These are phyloP conservation scores for Euzophera pinguis DNA, from an alignment of 2,888 invertebrate species.

Conservation along the genomic window DNA sequence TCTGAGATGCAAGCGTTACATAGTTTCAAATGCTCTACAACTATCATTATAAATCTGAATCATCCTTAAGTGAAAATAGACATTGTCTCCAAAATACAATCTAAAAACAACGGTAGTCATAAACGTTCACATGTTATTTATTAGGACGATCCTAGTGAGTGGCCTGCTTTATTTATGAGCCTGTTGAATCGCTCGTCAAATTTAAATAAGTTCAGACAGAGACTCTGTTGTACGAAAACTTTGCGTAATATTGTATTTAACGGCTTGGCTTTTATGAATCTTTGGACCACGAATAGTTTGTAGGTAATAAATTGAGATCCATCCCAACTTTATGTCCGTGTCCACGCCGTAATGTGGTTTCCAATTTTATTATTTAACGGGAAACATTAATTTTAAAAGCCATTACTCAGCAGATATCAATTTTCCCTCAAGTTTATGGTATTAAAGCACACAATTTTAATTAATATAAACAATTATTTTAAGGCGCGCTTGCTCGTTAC, in stretches of 20 bases:
- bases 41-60: no score
- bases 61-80: no score
- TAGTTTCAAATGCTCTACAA: no score
- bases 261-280: constrained; percentile 4
- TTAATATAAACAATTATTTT: background rate
- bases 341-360: constrained; percentile 4
- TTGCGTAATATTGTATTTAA: constrained; percentile 9
- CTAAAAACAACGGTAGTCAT: constrained; percentile 36
- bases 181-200: constrained; percentile 24
- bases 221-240: constrained; percentile 4
- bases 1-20: no score
- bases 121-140: constrained; percentile 46
- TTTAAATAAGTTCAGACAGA: constrained; percentile 15
- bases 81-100: constrained; percentile 38
- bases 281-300: constrained; percentile 5
- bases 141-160: constrained; percentile 36
- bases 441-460: background rate
- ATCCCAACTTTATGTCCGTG: constrained; percentile 3
- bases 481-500: no score
- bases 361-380: constrained; percentile 7
- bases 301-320: constrained; percentile 3
- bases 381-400: background rate
- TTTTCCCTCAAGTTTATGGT: constrained; percentile 2
- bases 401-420: constrained; percentile 2
- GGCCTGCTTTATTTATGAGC: constrained; percentile 32